Conservation (phyloP, 2,113 vertebrate genomes). For the Tympanuchus pallidicinctus region DNA sequence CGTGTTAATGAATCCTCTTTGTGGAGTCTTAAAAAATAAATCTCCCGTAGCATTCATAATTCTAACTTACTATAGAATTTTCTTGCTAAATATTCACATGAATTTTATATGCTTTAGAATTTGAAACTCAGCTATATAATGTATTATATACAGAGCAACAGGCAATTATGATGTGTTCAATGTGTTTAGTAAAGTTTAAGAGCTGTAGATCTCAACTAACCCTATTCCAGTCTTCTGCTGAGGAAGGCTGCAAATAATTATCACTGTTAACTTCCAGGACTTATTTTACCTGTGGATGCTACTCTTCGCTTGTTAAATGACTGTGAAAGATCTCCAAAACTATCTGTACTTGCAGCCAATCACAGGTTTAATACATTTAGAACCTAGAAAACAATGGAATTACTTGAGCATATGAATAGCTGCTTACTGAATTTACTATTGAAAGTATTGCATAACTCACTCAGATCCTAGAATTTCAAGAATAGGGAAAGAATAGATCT, state of each 20-base stretch:
- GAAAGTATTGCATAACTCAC: conserved; percentile 16
- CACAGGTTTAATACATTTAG: not conserved
- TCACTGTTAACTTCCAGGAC: not conserved
- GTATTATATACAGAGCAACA: not conserved
- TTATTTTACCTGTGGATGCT: conserved; percentile 8
- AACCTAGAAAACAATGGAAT: not conserved
- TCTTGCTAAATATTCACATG: not conserved
- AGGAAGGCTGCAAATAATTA: conserved; percentile 6
- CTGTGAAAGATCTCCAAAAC: not conserved
- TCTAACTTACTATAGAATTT: not conserved
- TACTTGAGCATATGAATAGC: conserved; percentile 37
- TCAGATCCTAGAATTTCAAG: not conserved
- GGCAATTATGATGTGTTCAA: not conserved
- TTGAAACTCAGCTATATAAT: not conserved
- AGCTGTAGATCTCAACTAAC: not conserved
- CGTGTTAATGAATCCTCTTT: not conserved
- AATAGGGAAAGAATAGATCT: not conserved
- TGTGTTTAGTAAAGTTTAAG: not conserved
- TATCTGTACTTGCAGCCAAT: not conserved
- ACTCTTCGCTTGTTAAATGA: not conserved
- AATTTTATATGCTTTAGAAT: not conserved
- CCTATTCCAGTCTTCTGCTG: not conserved
- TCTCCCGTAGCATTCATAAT: not conserved
- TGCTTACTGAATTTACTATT: not conserved
- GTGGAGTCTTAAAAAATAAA: not conserved